These are phyloP conservation scores for Dendropsophus ebraccatus DNA, from an alignment of 2,113 vertebrate genomes.

Conservation along the genomic window DNA sequence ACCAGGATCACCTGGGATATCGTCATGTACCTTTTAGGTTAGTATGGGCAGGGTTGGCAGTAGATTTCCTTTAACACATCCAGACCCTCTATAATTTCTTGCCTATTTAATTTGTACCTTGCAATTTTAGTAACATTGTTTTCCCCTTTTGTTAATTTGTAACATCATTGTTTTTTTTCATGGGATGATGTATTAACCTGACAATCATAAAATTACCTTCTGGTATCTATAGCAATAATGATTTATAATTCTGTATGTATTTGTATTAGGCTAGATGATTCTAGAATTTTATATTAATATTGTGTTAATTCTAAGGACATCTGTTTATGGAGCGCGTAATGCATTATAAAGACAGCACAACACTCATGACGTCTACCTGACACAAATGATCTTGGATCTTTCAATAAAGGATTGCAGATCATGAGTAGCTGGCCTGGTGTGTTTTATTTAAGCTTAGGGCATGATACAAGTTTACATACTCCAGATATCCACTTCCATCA, in stretches of 20 bases:
- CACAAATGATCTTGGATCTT: conserved; percentile 9
- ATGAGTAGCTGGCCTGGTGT: conserved; percentile 13
- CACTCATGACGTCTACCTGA: background rate
- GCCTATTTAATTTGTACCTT: background rate
- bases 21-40: too few relatives aligned
- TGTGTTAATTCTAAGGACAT: background rate
- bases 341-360: background rate
- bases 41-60: too few relatives aligned
- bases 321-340: background rate
- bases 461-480: background rate
- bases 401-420: conserved; percentile 44
- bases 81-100: background rate
- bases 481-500: background rate
- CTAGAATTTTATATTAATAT: background rate
- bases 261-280: background rate
- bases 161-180: background rate
- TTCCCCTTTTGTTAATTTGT: too few relatives aligned
- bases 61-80: too few relatives aligned
- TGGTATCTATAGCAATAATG: background rate
- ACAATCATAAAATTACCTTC: background rate
- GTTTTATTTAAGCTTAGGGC: conserved; percentile 27
- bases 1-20: too few relatives aligned
- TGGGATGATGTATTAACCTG: background rate
- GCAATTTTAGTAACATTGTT: too few relatives aligned
- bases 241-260: background rate